Percentiles rank a stretch among this genome's conserved stretches.
These are phyloP conservation scores for Apistogramma diplotaenia DNA, from an alignment of 2,113 vertebrate species.

Conservation along the genomic window DNA sequence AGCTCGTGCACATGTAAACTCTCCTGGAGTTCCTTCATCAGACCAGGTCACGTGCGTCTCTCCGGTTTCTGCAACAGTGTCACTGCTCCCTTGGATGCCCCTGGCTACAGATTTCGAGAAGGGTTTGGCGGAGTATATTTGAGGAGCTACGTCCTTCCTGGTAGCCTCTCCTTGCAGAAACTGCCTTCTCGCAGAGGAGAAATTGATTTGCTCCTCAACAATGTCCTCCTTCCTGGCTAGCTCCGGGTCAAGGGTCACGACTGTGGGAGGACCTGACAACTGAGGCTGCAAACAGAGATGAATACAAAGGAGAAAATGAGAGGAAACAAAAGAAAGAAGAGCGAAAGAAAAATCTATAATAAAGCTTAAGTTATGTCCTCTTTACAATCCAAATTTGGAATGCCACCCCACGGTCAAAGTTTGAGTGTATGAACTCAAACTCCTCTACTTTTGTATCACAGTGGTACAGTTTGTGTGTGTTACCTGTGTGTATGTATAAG, in stretches of 20 bases:
- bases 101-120: conserved; percentile 76
- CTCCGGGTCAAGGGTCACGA: conserved; percentile 68
- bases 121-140: conserved; percentile 90
- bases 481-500: conserved; percentile 59
- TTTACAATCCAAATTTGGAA: background rate
- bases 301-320: background rate
- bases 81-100: conserved; percentile 23
- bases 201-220: conserved; percentile 92
- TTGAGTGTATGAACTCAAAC: background rate
- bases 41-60: conserved; percentile 79
- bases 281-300: conserved; percentile 42
- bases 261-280: conserved; percentile 48
- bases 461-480: conserved; percentile 21
- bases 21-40: conserved; percentile 77
- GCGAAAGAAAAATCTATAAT: background rate
- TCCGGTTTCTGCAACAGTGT: conserved; percentile 62
- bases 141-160: conserved; percentile 81
- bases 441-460: background rate
- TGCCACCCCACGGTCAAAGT: background rate
- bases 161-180: conserved; percentile 79
- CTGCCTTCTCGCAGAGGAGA: conserved; percentile 89
- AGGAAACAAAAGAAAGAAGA: background rate
- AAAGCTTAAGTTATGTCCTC: background rate
- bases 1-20: conserved; percentile 87
- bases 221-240: conserved; percentile 83